These are phyloP conservation scores for Lacerta bilineata DNA, from an alignment of 2,797 vertebrate species.

Conservation along the genomic window DNA sequence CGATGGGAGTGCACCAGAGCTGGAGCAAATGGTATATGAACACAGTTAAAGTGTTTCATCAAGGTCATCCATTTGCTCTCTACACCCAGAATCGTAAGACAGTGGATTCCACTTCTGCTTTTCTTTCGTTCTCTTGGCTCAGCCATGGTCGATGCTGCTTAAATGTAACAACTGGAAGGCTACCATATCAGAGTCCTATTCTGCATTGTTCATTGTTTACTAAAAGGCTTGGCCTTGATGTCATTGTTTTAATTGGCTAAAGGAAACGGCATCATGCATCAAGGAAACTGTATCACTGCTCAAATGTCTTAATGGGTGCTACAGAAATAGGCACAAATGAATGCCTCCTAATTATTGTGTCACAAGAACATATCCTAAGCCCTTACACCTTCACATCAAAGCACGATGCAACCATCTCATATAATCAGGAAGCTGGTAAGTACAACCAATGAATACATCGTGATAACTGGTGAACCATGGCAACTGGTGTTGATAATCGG, in stretches of 20 bases:
- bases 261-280: conserved; percentile 54
- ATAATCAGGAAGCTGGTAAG: conserved; percentile 38
- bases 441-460: conserved; percentile 34
- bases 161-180: background rate
- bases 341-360: conserved; percentile 47
- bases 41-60: background rate
- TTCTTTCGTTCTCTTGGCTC: background rate
- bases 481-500: background rate
- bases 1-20: no score
- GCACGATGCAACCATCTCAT: background rate
- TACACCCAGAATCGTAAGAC: background rate
- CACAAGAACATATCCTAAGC: conserved; percentile 49
- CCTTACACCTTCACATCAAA: conserved; percentile 41
- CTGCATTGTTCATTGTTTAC: conserved; percentile 40
- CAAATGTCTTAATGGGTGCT: conserved; percentile 42
- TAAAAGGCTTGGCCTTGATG: conserved; percentile 39
- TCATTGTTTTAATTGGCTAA: conserved; percentile 50
- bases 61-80: background rate
- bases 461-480: background rate
- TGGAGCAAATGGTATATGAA: no score
- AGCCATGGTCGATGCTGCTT: background rate
- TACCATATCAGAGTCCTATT: background rate
- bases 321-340: background rate
- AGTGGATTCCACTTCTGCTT: no score
- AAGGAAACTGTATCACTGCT: conserved; percentile 37